A percentile compares a stretch with the other conserved stretches of the same genome.
Evolutionary conservation across 2,113 vertebrate species (phyloP).

Genomic region (Dasyornis broadbenti): DNA sequence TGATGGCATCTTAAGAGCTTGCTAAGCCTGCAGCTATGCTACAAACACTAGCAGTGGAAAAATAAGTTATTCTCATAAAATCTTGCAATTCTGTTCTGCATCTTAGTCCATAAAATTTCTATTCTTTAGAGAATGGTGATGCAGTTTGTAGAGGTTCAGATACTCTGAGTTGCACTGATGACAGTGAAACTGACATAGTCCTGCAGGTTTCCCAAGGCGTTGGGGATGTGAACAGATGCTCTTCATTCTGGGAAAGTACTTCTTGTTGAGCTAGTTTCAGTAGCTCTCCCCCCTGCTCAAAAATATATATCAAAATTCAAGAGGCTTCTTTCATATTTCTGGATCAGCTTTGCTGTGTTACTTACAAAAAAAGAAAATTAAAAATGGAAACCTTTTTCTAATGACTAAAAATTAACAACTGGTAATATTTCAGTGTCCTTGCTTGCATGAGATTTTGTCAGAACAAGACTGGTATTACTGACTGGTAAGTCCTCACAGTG

Average conservation of each 20-base stretch:
- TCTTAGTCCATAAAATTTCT: not conserved
- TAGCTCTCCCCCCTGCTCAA: not conserved
- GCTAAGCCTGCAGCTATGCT: not conserved
- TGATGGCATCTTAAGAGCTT: not conserved
- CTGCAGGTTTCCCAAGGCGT: rapidly evolving
- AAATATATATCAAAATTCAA: not conserved
- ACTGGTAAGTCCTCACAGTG: not conserved
- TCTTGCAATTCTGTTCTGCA: not conserved
- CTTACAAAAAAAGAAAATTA: not conserved
- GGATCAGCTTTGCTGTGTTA: not conserved
- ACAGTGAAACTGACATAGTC: not conserved
- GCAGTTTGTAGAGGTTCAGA: not conserved
- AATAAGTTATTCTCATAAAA: not conserved
- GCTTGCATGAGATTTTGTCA: constrained; percentile 12
- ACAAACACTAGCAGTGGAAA: not conserved
- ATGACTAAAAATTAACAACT: not conserved
- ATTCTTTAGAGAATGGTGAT: not conserved
- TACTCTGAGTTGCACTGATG: not conserved
- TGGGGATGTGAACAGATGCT: not conserved
- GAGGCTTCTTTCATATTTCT: not conserved
- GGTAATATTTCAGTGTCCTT: not conserved
- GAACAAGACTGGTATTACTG: not conserved
- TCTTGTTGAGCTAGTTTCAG: not conserved
- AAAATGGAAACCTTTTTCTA: not conserved
- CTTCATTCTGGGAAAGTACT: not conserved